Conservation (phyloP, 92 coral and sea anemone species). For the Epizoanthus stellaris region DNA sequence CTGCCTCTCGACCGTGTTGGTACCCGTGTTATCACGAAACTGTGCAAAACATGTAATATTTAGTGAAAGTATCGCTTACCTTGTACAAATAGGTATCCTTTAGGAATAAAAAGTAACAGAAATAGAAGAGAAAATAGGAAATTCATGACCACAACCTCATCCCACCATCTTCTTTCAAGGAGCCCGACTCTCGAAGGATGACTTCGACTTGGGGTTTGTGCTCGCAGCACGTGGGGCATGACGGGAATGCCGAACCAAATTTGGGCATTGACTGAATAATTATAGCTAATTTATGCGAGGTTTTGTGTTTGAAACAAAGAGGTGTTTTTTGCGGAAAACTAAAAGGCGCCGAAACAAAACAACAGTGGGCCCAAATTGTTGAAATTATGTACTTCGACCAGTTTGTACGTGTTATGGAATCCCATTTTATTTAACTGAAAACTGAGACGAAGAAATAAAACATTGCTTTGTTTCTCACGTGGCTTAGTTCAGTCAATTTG, state of each 20-base stretch:
- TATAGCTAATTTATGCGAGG: too few species aligned
- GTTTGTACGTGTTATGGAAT: too few species aligned
- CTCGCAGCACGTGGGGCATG: slow-evolving; percentile 41
- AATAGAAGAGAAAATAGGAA: slow-evolving; percentile 40
- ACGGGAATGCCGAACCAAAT: slow-evolving; percentile 32
- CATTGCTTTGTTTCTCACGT: slow-evolving; percentile 1
- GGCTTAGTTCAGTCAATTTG: background rate
- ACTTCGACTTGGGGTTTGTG: background rate
- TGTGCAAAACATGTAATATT: background rate
- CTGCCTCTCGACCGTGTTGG: slow-evolving; percentile 16
- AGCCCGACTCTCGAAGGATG: slow-evolving; percentile 33
- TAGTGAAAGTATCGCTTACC: slow-evolving; percentile 22
- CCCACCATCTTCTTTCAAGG: slow-evolving; percentile 38
- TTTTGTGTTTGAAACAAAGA: too few species aligned
- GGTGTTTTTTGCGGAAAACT: too few species aligned
- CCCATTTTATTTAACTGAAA: background rate
- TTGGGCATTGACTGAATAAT: slow-evolving; percentile 8
- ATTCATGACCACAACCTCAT: slow-evolving; percentile 50
- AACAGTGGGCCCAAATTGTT: too few species aligned
- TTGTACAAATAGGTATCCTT: slow-evolving; percentile 35
- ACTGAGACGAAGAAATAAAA: background rate
- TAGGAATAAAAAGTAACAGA: slow-evolving; percentile 29
- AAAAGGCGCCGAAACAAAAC: too few species aligned
- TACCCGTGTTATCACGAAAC: slow-evolving; percentile 22
- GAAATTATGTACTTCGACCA: too few species aligned